Evolutionary conservation across 1,140 invertebrate genomes (phyloP), one percentile per base, ranked within the genome.

Genomic region (Diachasma alloeum): DNA sequence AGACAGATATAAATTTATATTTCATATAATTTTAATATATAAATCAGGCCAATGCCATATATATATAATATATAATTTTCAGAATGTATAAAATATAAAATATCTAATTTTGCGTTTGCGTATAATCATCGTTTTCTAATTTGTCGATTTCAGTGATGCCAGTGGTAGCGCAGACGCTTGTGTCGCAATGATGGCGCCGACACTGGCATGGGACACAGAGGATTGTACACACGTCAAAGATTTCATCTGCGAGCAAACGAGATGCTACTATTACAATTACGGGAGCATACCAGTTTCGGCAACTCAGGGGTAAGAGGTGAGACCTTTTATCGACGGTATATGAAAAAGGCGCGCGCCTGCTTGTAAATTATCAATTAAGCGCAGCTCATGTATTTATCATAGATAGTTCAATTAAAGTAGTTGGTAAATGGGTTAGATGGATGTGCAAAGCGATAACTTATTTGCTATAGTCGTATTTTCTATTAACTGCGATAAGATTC

Each of bases 251-350:
- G 95, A 96, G 90, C 95, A 96, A 90, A 96, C 95, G 74, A 91
- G 95, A 86, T 96, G 95, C 90, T 96, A 96, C 90, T 96, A 96
- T 90, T 96, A 95, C 91, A 96, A 96, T 90, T 96, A 96, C 89
- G 95, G 95, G 86, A 95, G 94, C 88, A 95, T 96, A 91, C 94
- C 94, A 86, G 94, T 95, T 84, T 95, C 94, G 84, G 94, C 94
- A 83, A 92, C 94, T 92, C 94, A 96, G 95, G 95, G 94, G 95
- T 96, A 96, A 95, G 91, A 93, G 92, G 92, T 92, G 91, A 92
- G 91, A 89, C 84, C 87, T 84, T 88, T 84, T 80, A 83, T 80
- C 79, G 80, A 80, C 83, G 77, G 82, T 79, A 83, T 79, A 80
- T 80, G 82, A 82, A 22, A 77, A 26, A 72, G 67, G 69, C 17